phyloP scores from a whole-genome alignment of 2,797 vertebrate genomes.

The Etheostoma perlongum region DNA sequence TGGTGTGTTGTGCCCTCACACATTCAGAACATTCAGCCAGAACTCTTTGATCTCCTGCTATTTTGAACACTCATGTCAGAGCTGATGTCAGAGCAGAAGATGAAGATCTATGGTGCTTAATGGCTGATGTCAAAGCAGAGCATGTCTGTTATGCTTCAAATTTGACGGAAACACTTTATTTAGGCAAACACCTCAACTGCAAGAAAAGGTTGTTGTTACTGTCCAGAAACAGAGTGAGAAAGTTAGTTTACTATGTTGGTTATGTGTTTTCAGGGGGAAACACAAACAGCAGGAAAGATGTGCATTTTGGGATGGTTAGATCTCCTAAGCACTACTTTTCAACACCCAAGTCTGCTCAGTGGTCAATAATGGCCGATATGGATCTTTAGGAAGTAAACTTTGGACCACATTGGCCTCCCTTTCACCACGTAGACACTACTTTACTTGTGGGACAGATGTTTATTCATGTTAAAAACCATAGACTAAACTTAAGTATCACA shows the following conservation, averaged over 20 bases:
- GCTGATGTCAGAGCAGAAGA: slow-evolving; percentile 65
- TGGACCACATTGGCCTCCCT: slow-evolving; percentile 7
- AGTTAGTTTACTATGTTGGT: not conserved
- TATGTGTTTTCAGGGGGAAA: slow-evolving; percentile 6
- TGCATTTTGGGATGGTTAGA: slow-evolving; percentile 17
- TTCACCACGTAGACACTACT: slow-evolving; percentile 16
- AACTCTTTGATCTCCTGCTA: slow-evolving; percentile 73
- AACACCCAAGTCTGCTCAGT: slow-evolving; percentile 40
- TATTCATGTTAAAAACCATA: not conserved
- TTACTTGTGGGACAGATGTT: not conserved
- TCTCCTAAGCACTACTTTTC: slow-evolving; percentile 23
- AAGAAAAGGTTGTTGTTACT: slow-evolving; percentile 7
- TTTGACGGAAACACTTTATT: slow-evolving; percentile 29
- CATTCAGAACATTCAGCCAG: slow-evolving; percentile 61
- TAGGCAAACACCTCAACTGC: not conserved
- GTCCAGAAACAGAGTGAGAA: slow-evolving; percentile 13
- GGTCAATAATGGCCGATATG: slow-evolving; percentile 67
- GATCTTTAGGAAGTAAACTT: slow-evolving; percentile 59
- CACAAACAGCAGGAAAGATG: not conserved
- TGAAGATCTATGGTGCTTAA: slow-evolving; percentile 62
- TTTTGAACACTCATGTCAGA: slow-evolving; percentile 67
- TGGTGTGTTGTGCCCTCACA: slow-evolving; percentile 45
- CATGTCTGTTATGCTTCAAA: slow-evolving; percentile 34
- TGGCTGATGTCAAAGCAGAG: slow-evolving; percentile 46
- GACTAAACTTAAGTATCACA: not conserved